Conservation (phyloP, 1,140 invertebrate genomes). For the Trichomalopsis sarcophagae region DNA sequence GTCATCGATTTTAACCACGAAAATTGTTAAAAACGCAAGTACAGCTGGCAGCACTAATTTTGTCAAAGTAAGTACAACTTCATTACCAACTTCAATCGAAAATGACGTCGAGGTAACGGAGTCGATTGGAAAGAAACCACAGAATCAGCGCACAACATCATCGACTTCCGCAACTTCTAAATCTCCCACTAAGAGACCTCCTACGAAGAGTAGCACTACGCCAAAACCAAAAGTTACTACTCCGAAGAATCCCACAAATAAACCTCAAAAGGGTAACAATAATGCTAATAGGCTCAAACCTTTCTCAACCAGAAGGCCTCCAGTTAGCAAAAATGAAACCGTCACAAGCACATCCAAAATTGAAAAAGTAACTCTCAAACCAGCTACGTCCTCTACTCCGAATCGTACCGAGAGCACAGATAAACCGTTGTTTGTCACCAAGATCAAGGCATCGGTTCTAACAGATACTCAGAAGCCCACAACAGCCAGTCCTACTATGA, state of each 20-base stretch:
- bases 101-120: conserved; percentile 28
- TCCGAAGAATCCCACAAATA: conserved; percentile 49
- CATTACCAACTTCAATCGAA: conserved; percentile 42
- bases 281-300: conserved; percentile 27
- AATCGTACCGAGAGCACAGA: conserved; percentile 60
- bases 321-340: conserved; percentile 43
- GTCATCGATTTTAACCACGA: neutral
- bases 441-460: conserved; percentile 67
- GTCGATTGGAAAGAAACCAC: conserved; percentile 39
- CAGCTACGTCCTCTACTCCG: conserved; percentile 60
- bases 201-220: conserved; percentile 51
- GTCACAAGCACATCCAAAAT: conserved; percentile 63
- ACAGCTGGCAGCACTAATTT: conserved; percentile 57
- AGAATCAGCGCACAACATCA: conserved; percentile 20
- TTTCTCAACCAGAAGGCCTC: conserved; percentile 37
- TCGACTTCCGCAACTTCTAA: conserved; percentile 50
- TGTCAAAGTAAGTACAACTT: conserved; percentile 53
- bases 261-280: conserved; percentile 34
- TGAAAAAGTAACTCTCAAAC: conserved; percentile 71
- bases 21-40: conserved; percentile 49
- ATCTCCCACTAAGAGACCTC: conserved; percentile 45
- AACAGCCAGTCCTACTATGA: neutral
- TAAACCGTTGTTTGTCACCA: conserved; percentile 66
- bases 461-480: conserved; percentile 60
- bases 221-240: conserved; percentile 56